Percentiles rank a stretch among this genome's conserved stretches.
Evolutionary conservation across 1,140 invertebrate genomes (phyloP).

Genomic region (Tenebrio molitor): DNA sequence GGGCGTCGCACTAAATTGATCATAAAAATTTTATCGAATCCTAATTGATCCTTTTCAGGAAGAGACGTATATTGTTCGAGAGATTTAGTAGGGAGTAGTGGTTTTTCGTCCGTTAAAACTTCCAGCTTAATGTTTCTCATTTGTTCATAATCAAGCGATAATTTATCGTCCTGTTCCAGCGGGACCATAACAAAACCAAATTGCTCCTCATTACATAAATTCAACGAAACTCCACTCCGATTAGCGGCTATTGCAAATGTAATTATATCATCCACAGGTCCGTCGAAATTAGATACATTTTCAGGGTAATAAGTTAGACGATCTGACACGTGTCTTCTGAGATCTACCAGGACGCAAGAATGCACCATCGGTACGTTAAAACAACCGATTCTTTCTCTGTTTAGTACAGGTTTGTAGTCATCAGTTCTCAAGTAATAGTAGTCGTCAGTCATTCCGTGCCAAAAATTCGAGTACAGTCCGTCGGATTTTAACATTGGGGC

Average conservation of each 20-base stretch:
- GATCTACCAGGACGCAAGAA: conserved; percentile 86
- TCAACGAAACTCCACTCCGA: conserved; percentile 78
- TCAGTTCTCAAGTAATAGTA: conserved; percentile 93
- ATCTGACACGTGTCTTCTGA: conserved; percentile 74
- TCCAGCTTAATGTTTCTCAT: conserved; percentile 85
- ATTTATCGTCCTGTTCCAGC: conserved; percentile 77
- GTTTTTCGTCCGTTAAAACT: conserved; percentile 72
- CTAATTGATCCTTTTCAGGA: conserved; percentile 73
- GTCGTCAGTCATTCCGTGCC: conserved; percentile 90
- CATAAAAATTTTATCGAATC: conserved; percentile 87
- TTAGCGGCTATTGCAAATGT: conserved; percentile 91
- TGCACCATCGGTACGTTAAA: conserved; percentile 94
- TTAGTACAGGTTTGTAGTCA: conserved; percentile 87
- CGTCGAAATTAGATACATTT: conserved; percentile 75
- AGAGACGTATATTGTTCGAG: conserved; percentile 67
- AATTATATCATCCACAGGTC: conserved; percentile 95
- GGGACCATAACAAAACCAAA: conserved; percentile 91
- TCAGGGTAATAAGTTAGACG: conserved; percentile 82
- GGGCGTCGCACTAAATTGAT: conserved; percentile 90
- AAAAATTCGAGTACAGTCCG: conserved; percentile 95
- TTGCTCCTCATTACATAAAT: conserved; percentile 84
- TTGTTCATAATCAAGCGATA: conserved; percentile 77
- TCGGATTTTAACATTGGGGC: conserved; percentile 91
- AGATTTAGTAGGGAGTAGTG: conserved; percentile 60
- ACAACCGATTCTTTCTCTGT: conserved; percentile 80